Evolutionary conservation across 2,888 invertebrate genomes (phyloP), one percentile per base, ranked within the genome.

Genomic region (Conops quadrifasciatus): DNA sequence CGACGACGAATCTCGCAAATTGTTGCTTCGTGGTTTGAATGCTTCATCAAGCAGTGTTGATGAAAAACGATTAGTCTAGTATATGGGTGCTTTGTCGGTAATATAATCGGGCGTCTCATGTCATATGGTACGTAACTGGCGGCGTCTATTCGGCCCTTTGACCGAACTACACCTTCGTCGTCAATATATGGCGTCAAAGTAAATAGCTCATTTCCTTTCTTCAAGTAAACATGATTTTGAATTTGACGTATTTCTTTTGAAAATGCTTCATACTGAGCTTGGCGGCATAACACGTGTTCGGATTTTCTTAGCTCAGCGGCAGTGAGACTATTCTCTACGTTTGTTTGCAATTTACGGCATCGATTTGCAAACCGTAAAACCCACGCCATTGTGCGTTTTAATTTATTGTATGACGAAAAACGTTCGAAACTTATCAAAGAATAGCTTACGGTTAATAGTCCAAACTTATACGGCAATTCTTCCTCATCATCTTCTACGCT

Each of bases 121-220:
- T 56, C 47, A 24, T 53, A 70, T 9, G 73, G 59, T 2, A 71
- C 47, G 56, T 67, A 73, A 51, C 70, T 70, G n/a, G 71, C 70
- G 26, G 49, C 70, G 59, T 72, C 68, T 36, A 63, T 65, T 7
- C 70, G 70, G 26, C 71, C 73, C 16, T 51, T 49, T 4, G 71
- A 67, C 26, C 72, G 64, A 9, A 73, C 24, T 4, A 71, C 53
- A 7, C 49, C 70, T n/a, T 70, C 24, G 0, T 71, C 64, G 28
- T 75, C 72, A 9, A 75, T 9, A 36, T 56, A 72, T 15, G 72
- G 72, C 30, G 45, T 36, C 9, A 72, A 58, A 1, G 67, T 71
- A 43, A 47, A 47, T 24, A 73, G 36, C 2, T 36, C 15, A 36
- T 49, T 72, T 1, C 21, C 58, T 26, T 24, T 21, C 21, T 21